Percentiles rank a stretch among this genome's conserved stretches.
Conservation (phyloP, 2,888 invertebrate genomes). For the Deroplatys truncata region DNA sequence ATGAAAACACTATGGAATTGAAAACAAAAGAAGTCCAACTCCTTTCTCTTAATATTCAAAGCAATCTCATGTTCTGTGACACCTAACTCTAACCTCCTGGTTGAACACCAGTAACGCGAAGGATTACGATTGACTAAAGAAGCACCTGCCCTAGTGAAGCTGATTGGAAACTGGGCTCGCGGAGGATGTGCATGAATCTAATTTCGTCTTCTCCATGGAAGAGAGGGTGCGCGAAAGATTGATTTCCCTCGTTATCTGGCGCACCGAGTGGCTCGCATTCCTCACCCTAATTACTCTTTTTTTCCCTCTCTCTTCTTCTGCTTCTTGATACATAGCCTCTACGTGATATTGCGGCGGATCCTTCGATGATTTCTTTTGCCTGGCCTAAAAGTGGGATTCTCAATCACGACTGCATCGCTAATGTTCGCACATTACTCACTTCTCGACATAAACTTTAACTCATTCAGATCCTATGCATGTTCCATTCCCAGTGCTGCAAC, state of each 20-base stretch:
- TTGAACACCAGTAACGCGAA: too few species aligned
- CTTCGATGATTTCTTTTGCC: neutral
- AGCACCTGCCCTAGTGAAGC: neutral
- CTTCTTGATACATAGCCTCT: neutral
- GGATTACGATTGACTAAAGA: neutral
- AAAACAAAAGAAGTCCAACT: too few species aligned
- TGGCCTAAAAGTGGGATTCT: neutral
- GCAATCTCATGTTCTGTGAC: too few species aligned
- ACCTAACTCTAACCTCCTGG: too few species aligned
- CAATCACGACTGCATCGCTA: neutral
- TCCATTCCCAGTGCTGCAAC: neutral
- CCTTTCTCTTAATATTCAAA: too few species aligned
- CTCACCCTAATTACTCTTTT: neutral
- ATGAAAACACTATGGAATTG: too few species aligned
- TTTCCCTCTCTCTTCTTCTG: neutral
- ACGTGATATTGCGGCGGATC: neutral
- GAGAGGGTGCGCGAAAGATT: neutral
- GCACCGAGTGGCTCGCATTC: neutral
- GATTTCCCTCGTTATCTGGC: neutral
- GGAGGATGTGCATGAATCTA: neutral
- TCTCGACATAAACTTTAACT: neutral
- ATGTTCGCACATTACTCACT: neutral
- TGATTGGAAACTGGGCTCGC: neutral
- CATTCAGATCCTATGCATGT: neutral
- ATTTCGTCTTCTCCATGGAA: neutral